Percentiles rank a stretch among this genome's conserved stretches.
Conservation (phyloP, 92 coral and sea anemone species). For the Desmophyllum pertusum region DNA sequence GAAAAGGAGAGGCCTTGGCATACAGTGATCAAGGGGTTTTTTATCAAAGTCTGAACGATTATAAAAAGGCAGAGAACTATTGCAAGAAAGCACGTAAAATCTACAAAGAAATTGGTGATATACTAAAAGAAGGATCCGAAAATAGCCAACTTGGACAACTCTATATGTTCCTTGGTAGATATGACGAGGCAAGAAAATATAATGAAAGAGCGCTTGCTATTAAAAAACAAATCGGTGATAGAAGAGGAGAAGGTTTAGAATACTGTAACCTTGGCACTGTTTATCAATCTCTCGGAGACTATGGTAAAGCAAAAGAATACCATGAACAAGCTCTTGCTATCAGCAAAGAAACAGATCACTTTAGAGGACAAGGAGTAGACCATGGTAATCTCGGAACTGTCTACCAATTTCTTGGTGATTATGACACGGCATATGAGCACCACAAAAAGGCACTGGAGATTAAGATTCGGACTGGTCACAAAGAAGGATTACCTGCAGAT, state of each 20-base stretch:
- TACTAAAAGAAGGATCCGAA: neutral
- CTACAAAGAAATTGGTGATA: neutral
- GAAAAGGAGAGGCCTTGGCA: neutral
- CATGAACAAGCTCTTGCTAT: neutral
- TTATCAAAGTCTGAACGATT: neutral
- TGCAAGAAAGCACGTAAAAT: neutral
- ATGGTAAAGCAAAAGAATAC: neutral
- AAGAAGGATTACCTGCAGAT: neutral
- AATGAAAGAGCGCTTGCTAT: neutral
- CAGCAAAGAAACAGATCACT: neutral
- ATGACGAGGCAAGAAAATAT: neutral
- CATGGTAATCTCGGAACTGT: constrained; percentile 14
- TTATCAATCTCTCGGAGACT: neutral
- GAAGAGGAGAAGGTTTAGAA: neutral
- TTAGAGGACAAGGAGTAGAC: neutral
- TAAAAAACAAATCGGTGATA: neutral
- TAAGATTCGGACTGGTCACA: neutral
- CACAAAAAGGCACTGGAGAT: constrained; percentile 2
- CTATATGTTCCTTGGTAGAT: neutral
- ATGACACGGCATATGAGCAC: neutral
- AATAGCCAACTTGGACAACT: neutral
- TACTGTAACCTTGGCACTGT: neutral
- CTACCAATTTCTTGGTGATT: constrained; percentile 1
- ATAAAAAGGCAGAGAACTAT: neutral
- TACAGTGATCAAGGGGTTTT: neutral